Percentiles rank a stretch among this genome's conserved stretches.
phyloP scores from a whole-genome alignment of 1,140 invertebrate species.

The Steinernema khuongi region DNA sequence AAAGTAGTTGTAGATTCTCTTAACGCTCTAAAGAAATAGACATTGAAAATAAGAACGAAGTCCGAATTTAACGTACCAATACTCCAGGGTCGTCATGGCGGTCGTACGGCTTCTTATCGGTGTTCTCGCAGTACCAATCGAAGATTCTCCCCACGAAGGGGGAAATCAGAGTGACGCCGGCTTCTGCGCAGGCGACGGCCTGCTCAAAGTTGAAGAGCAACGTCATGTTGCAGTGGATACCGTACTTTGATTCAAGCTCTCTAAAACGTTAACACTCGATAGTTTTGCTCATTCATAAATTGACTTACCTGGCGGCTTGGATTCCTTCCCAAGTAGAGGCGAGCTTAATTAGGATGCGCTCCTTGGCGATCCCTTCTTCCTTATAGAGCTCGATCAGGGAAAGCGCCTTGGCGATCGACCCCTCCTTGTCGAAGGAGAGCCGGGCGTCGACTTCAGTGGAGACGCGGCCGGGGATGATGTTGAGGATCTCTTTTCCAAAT shows the following conservation, averaged over 20 bases:
- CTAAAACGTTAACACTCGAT: slow-evolving; percentile 64
- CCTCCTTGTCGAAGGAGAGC: slow-evolving; percentile 87
- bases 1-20: slow-evolving; percentile 95
- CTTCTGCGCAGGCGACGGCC: slow-evolving; percentile 94
- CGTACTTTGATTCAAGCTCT: slow-evolving; percentile 80
- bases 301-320: slow-evolving; percentile 79
- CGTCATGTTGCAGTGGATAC: slow-evolving; percentile 95
- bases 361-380: slow-evolving; percentile 78
- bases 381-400: slow-evolving; percentile 84
- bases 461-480: slow-evolving; percentile 92
- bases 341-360: slow-evolving; percentile 90
- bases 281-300: slow-evolving; percentile 19
- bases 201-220: slow-evolving; percentile 82
- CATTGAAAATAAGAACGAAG: neutral
- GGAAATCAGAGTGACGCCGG: slow-evolving; percentile 91
- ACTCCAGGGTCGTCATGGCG: slow-evolving; percentile 78
- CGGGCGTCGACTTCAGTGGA: slow-evolving; percentile 98
- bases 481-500: slow-evolving; percentile 93
- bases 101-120: slow-evolving; percentile 75
- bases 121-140: slow-evolving; percentile 90
- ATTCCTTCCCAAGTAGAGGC: slow-evolving; percentile 99
- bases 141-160: slow-evolving; percentile 81
- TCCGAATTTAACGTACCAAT: slow-evolving; percentile 24
- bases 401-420: slow-evolving; percentile 78
- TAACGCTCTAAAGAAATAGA: slow-evolving; percentile 78